phyloP scores from a whole-genome alignment of 2,113 vertebrate species.

The Lontra canadensis region DNA sequence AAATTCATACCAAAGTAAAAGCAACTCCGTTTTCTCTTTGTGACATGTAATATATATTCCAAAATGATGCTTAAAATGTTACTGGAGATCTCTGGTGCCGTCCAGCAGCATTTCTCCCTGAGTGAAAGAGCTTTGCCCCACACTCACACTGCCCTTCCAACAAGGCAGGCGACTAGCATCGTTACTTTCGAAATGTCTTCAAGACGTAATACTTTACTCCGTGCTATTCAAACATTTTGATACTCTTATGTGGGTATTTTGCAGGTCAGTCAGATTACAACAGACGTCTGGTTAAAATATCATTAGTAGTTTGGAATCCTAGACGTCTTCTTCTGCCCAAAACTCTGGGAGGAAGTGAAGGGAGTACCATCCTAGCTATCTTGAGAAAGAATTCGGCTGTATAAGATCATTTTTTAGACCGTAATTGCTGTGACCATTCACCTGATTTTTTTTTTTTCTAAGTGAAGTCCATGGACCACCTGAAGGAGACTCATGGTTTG shows the following conservation, averaged over 20 bases:
- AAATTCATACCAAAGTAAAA: background rate
- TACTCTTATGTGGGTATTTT: background rate
- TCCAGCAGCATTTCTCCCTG: background rate
- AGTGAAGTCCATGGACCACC: fast-evolving
- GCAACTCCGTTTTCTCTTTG: background rate
- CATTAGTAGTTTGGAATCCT: background rate
- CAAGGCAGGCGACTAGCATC: background rate
- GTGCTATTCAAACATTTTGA: background rate
- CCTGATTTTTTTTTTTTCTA: background rate
- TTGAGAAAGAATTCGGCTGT: background rate
- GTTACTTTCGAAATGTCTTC: background rate
- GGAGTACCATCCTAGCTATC: too few species aligned
- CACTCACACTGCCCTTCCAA: background rate
- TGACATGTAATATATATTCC: too few species aligned
- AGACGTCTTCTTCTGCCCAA: background rate
- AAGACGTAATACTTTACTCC: background rate
- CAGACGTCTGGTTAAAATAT: background rate
- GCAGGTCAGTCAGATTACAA: background rate
- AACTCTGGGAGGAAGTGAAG: too few species aligned
- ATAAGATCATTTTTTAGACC: background rate
- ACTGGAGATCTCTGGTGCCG: fast-evolving
- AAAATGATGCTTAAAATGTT: background rate
- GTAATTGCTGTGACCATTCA: fast-evolving
- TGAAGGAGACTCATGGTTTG: too few species aligned
- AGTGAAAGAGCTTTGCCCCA: background rate